phyloP scores from a whole-genome alignment of 2,797 vertebrate genomes.

The Hyperoplus lanceolatus region DNA sequence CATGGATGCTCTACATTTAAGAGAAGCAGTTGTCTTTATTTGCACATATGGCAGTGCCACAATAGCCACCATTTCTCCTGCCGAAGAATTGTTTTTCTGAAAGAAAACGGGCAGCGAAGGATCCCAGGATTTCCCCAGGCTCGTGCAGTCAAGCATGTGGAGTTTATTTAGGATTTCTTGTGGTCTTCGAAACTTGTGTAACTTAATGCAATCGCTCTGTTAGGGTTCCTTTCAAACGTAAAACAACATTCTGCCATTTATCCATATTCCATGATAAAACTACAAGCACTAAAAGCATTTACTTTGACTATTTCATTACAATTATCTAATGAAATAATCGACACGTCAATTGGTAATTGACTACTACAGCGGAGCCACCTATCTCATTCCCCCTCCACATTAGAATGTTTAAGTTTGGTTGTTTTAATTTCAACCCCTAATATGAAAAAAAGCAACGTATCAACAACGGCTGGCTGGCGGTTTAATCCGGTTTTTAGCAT shows the following conservation, averaged over 20 bases:
- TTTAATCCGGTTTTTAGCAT: constrained; percentile 59
- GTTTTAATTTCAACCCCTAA: constrained; percentile 48
- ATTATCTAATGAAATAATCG: neutral
- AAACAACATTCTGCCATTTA: too few species aligned
- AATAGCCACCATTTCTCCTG: constrained; percentile 47
- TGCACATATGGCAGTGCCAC: constrained; percentile 23
- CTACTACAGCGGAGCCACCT: constrained; percentile 4
- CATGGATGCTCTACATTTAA: constrained; percentile 12
- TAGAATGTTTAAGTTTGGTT: constrained; percentile 28
- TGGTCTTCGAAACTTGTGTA: too few species aligned
- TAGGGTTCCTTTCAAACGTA: too few species aligned
- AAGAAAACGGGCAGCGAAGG: neutral
- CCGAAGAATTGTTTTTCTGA: constrained; percentile 12
- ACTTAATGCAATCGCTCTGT: too few species aligned
- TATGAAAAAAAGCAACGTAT: constrained; percentile 29
- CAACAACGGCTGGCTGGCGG: constrained; percentile 27
- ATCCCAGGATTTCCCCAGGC: neutral
- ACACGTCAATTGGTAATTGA: neutral
- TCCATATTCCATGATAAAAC: too few species aligned
- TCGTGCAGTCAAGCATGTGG: neutral
- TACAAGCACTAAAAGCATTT: too few species aligned
- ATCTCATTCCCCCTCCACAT: constrained; percentile 9
- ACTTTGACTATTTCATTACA: neutral
- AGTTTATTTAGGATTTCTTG: neutral
- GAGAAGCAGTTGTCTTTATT: constrained; percentile 40